A percentile compares a stretch with the other conserved stretches of the same genome.
These are phyloP conservation scores for Cataglyphis cursor DNA, from an alignment of 2,888 invertebrate species.

Conservation along the genomic window DNA sequence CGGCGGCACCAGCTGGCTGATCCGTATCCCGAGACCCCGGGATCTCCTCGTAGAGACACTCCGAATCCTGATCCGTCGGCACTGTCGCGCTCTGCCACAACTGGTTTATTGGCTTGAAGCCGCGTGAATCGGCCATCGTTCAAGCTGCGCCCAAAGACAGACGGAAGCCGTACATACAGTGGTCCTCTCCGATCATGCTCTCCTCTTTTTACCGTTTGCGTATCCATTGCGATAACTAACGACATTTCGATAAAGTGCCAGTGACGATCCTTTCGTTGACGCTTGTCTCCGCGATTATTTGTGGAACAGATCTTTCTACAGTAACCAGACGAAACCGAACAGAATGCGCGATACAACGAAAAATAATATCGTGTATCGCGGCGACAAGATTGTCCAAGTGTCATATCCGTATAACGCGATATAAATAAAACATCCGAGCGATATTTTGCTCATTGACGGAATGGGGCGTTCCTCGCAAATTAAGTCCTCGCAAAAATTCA, in stretches of 20 bases:
- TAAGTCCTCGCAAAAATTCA: neutral
- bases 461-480: neutral
- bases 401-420: neutral
- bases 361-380: constrained; percentile 32
- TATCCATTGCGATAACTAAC: constrained; percentile 20
- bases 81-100: constrained; percentile 84
- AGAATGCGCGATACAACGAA: constrained; percentile 18
- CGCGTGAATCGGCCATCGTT: constrained; percentile 86
- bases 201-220: neutral
- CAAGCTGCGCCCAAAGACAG: constrained; percentile 77
- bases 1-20: constrained; percentile 72
- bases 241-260: constrained; percentile 16
- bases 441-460: neutral
- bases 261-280: neutral
- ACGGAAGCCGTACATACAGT: constrained; percentile 56
- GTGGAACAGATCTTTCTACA: neutral
- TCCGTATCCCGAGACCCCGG: constrained; percentile 81
- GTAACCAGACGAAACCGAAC: neutral
- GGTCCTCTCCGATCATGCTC: constrained; percentile 36
- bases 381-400: neutral
- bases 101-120: constrained; percentile 86
- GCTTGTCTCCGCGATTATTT: constrained; percentile 27
- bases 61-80: constrained; percentile 85
- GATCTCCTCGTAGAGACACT: constrained; percentile 86
- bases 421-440: neutral